A percentile compares a stretch with the other conserved stretches of the same genome.
Evolutionary conservation across 2,797 vertebrate genomes (phyloP).

Genomic region (Gallinago solitaria): DNA sequence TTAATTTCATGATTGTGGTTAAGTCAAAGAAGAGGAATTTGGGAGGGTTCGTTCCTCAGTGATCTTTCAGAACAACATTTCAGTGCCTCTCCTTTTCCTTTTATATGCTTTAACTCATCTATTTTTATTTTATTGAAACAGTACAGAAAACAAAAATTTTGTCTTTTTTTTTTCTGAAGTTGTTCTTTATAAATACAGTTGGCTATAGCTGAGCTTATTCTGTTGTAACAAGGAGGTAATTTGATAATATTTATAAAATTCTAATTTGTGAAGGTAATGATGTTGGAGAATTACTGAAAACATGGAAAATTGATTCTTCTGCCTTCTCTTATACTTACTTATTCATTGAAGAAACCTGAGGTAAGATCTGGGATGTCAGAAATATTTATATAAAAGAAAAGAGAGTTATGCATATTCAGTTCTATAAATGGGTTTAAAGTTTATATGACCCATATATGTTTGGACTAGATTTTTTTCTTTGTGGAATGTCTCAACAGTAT

Average conservation of each 20-base stretch:
- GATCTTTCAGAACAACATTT: background rate
- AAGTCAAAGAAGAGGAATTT: slow-evolving; percentile 42
- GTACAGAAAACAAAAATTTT: background rate
- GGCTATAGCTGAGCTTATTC: background rate
- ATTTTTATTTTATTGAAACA: background rate
- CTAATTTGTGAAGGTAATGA: background rate
- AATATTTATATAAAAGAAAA: background rate
- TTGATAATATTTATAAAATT: background rate
- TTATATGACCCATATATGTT: background rate
- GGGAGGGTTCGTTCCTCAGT: background rate
- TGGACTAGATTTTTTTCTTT: background rate
- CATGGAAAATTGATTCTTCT: background rate
- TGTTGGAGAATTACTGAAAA: background rate
- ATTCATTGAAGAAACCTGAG: background rate
- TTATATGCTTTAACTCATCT: background rate
- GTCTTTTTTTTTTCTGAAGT: background rate
- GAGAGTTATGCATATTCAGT: background rate
- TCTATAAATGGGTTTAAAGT: background rate
- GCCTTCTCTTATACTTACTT: background rate
- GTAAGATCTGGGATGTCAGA: background rate
- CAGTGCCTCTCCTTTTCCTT: background rate
- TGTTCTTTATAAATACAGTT: background rate
- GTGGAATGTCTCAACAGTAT: background rate
- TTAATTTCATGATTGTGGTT: background rate
- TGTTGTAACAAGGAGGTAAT: background rate